Evolutionary conservation across 1,140 invertebrate species (phyloP).

Genomic region (Drosophila neocordata): DNA sequence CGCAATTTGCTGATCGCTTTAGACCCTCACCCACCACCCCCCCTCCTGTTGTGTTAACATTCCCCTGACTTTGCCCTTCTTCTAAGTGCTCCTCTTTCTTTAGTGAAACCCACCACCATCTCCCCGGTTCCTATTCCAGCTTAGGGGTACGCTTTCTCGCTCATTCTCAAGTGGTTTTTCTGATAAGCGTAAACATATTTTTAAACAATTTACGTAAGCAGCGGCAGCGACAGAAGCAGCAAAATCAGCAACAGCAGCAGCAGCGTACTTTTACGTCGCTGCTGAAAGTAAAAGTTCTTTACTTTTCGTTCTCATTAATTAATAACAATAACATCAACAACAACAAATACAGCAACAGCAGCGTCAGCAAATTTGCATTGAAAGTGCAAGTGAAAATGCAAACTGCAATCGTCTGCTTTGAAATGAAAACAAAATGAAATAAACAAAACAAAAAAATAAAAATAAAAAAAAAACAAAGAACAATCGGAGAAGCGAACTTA

Average conservation of each 20-base stretch:
- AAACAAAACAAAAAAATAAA: constrained; percentile 28
- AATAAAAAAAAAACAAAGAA: neutral
- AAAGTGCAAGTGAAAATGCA: constrained; percentile 76
- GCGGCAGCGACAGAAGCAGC: constrained; percentile 16
- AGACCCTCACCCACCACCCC: neutral
- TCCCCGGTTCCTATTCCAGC: neutral
- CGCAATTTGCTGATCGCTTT: constrained; percentile 68
- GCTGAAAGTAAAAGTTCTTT: constrained; percentile 71
- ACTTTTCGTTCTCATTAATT: constrained; percentile 67
- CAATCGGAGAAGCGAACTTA: neutral
- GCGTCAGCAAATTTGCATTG: constrained; percentile 67
- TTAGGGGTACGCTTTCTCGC: constrained; percentile 1
- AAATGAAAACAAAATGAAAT: constrained; percentile 49
- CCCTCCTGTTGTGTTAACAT: neutral
- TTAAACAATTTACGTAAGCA: constrained; percentile 76
- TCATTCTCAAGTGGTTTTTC: constrained; percentile 42
- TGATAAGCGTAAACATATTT: constrained; percentile 64
- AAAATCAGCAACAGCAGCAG: constrained; percentile 5
- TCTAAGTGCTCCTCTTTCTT: too few species aligned
- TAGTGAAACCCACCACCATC: neutral
- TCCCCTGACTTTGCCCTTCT: neutral
- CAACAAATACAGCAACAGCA: constrained; percentile 18
- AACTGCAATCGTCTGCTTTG: constrained; percentile 54
- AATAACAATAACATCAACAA: constrained; percentile 36
- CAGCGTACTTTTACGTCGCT: constrained; percentile 1